Evolutionary conservation across 2,797 vertebrate species (phyloP).

Genomic region (Denticeps clupeoides): DNA sequence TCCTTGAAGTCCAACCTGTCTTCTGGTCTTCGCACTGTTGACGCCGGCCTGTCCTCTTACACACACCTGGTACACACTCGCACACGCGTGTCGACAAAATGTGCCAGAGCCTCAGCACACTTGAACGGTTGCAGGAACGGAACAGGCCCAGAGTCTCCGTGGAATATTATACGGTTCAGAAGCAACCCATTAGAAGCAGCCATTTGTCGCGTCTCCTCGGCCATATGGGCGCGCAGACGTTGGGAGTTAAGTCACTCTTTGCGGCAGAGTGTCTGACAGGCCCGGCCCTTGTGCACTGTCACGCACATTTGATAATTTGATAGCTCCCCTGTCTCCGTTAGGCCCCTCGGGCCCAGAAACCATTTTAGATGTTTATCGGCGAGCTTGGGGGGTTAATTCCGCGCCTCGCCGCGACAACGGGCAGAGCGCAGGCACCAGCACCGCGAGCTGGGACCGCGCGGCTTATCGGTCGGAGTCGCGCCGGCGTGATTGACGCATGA

Average conservation of each 20-base stretch:
- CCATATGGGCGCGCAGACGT: slow-evolving; percentile 12
- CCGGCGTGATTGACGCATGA: slow-evolving; percentile 61
- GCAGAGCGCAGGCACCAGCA: slow-evolving; percentile 14
- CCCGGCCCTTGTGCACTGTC: slow-evolving; percentile 56
- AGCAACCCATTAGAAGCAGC: slow-evolving; percentile 28
- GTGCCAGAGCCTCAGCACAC: no score
- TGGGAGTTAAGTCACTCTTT: slow-evolving; percentile 40
- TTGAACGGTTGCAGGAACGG: no score
- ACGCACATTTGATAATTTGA: slow-evolving; percentile 62
- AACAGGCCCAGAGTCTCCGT: no score
- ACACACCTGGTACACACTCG: no score
- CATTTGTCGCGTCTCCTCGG: background rate
- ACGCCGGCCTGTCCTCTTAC: no score
- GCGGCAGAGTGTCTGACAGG: slow-evolving; percentile 46
- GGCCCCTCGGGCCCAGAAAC: slow-evolving; percentile 55
- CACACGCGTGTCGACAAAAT: no score
- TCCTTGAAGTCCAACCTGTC: no score
- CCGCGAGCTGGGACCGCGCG: background rate
- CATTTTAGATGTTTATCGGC: slow-evolving; percentile 66
- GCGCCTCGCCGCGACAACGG: slow-evolving; percentile 50
- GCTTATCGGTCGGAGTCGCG: slow-evolving; percentile 34
- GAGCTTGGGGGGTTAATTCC: slow-evolving; percentile 60
- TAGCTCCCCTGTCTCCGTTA: slow-evolving; percentile 61
- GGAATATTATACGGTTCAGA: no score
- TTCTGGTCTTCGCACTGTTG: no score